A percentile compares a stretch with the other conserved stretches of the same genome.
phyloP scores from a whole-genome alignment of 2,797 vertebrate genomes.

The Acipenser oxyrinchus region DNA sequence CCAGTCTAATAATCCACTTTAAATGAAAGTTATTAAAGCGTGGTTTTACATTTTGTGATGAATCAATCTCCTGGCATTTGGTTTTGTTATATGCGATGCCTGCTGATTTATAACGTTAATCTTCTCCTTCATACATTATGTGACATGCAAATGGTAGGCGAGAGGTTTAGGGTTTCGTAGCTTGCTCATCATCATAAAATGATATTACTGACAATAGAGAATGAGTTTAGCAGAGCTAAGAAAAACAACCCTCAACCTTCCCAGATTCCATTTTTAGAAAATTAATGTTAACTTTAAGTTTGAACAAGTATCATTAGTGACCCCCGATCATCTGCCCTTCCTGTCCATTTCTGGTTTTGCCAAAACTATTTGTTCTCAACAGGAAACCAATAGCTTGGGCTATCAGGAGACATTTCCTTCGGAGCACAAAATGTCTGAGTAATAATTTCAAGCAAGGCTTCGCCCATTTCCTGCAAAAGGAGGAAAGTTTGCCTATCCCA shows the following conservation, averaged over 20 bases:
- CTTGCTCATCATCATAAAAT: too few relatives aligned
- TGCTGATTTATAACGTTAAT: too few relatives aligned
- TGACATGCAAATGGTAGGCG: too few relatives aligned
- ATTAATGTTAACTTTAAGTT: neutral
- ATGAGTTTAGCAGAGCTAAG: too few relatives aligned
- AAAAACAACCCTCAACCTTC: too few relatives aligned
- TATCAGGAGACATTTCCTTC: constrained; percentile 90
- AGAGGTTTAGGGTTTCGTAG: too few relatives aligned
- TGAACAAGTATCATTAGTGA: constrained; percentile 8
- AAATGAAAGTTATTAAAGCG: constrained; percentile 27
- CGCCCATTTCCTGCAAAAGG: constrained; percentile 83
- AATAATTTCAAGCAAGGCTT: constrained; percentile 73
- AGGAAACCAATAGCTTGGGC: constrained; percentile 81
- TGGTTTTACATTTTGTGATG: constrained; percentile 15
- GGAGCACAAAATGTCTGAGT: constrained; percentile 65
- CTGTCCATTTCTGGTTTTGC: constrained; percentile 48
- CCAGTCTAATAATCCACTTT: constrained; percentile 28
- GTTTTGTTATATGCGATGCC: neutral
- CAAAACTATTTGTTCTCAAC: constrained; percentile 71
- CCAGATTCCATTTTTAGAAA: neutral
- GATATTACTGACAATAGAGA: too few relatives aligned
- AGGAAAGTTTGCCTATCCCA: constrained; percentile 60
- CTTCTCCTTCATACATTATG: too few relatives aligned
- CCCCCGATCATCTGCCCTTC: constrained; percentile 45
- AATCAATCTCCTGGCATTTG: neutral